Evolutionary conservation across 2,888 invertebrate genomes (phyloP), one percentile per base, ranked within the genome.

Genomic region (Chrysolina haemoptera): DNA sequence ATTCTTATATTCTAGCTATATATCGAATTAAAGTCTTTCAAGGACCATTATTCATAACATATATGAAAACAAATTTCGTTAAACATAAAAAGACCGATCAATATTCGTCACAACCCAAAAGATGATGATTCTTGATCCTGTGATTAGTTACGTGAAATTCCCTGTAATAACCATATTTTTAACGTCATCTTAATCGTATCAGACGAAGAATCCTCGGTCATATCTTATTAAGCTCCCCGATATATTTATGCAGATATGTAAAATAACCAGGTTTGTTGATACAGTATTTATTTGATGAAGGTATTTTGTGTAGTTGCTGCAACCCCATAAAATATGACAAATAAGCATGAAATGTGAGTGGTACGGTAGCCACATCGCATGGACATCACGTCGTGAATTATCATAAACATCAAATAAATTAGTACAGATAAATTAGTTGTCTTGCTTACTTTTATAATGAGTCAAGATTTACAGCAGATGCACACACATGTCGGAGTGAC

Each of bases 401-500:
- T 85, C 86, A 85, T 85, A 85, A 86, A 85, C 85, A 86, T 86
- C 85, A 85, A 85, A 87, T 86, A 86, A 87, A 87, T 87, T 85
- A 85, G 84, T 83, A 77, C 84, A 82, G 83, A 87, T 87, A 86
- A 87, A 87, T 87, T 86, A 85, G 85, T 85, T 85, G 86, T 86
- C 86, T 83, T 82, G 81, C 70, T 70, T 71, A 79, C 76, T 79
- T 84, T 84, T 84, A 84, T 85, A 86, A 86, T 85, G 85, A 86
- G 84, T 82, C 76, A 81, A 85, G 86, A 86, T 86, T 86, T 82
- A 80, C 83, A 83, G 82, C 79, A 74, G 73, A 71, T 68, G 75
- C 70, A 76, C 78, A 79, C 80, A 80, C 79, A 77, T 80, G 81
- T 81, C 78, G 77, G 76, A 79, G 71, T 82, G 81, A 80, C 81